Evolutionary conservation across 2,113 vertebrate genomes (phyloP).

Genomic region (Passer montanus): DNA sequence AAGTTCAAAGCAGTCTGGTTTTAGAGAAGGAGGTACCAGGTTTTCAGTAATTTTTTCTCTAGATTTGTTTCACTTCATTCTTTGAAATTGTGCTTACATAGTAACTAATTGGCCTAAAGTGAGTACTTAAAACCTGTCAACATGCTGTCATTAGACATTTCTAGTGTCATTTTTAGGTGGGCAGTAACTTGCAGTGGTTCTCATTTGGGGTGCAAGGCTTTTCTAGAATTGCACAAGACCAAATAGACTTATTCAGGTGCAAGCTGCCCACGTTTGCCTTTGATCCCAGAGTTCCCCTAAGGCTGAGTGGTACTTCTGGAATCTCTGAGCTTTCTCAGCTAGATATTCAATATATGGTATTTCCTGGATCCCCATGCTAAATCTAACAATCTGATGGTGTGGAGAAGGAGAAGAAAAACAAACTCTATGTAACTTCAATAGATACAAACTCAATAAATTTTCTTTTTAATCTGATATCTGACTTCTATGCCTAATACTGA

Average conservation of each 20-base stretch:
- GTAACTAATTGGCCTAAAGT: neutral
- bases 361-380: neutral
- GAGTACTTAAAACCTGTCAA: neutral
- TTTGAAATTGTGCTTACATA: neutral
- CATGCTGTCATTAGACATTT: neutral
- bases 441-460: neutral
- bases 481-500: neutral
- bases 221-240: neutral
- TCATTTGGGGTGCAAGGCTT: neutral
- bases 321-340: neutral
- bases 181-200: neutral
- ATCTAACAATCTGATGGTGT: neutral
- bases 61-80: neutral
- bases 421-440: neutral
- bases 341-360: neutral
- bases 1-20: neutral
- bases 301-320: neutral
- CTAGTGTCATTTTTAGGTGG: neutral
- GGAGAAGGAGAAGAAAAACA: neutral
- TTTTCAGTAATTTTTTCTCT: neutral
- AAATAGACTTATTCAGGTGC: neutral
- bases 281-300: neutral
- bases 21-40: neutral
- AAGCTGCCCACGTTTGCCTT: neutral
- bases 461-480: neutral